Percentiles rank a stretch among this genome's conserved stretches.
Conservation (phyloP, 2,888 invertebrate genomes). For the Eristalinus sepulchralis region DNA sequence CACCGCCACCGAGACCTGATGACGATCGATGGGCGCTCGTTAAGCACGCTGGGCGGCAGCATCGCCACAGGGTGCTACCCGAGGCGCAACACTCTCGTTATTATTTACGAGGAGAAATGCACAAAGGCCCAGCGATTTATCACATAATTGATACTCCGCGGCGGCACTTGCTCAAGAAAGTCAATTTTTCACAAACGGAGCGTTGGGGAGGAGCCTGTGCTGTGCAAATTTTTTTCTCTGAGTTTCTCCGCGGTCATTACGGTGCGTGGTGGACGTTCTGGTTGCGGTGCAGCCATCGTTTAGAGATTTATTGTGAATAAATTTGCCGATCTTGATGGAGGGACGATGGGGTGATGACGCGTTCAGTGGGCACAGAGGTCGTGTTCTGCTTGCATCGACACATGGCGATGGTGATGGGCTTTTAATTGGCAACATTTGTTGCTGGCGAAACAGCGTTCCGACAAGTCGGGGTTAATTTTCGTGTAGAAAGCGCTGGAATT, state of each 20-base stretch:
- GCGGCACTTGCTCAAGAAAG: slow-evolving; percentile 46
- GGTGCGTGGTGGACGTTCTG: not conserved
- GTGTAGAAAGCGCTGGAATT: slow-evolving; percentile 52
- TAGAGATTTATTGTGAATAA: slow-evolving; percentile 53
- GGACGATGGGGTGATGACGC: not conserved
- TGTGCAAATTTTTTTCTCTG: slow-evolving; percentile 22
- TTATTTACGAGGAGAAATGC: slow-evolving; percentile 67
- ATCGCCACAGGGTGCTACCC: not conserved
- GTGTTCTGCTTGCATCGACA: not conserved
- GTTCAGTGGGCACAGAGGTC: not conserved
- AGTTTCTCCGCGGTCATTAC: slow-evolving; percentile 5
- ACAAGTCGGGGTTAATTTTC: slow-evolving; percentile 27
- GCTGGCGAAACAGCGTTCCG: slow-evolving; percentile 52
- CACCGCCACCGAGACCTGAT: slow-evolving; percentile 33
- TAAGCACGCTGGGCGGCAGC: slow-evolving; percentile 6
- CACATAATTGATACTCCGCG: slow-evolving; percentile 47
- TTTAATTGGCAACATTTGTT: slow-evolving; percentile 69
- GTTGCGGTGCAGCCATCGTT: slow-evolving; percentile 9
- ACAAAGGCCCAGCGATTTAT: slow-evolving; percentile 49
- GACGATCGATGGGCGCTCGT: slow-evolving; percentile 64
- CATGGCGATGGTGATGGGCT: slow-evolving; percentile 41
- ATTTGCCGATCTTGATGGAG: slow-evolving; percentile 35
- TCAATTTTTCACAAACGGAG: slow-evolving; percentile 33
- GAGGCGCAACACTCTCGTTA: slow-evolving; percentile 13
- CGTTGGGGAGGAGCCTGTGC: not conserved